These are phyloP conservation scores for Dorcus hopei DNA, from an alignment of 2,888 invertebrate genomes.

Conservation along the genomic window DNA sequence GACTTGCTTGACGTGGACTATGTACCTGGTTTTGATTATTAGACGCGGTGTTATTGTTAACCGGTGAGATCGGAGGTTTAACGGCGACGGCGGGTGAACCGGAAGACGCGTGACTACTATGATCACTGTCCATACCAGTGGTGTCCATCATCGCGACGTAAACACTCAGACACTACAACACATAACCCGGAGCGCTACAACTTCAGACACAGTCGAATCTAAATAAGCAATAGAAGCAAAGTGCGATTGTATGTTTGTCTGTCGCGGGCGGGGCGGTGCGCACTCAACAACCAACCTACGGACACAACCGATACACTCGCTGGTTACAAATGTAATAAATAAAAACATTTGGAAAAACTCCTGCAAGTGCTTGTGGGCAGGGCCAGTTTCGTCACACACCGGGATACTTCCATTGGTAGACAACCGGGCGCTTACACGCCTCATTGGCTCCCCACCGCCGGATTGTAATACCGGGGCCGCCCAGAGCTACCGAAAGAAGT, in stretches of 20 bases:
- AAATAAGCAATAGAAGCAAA: slow-evolving; percentile 43
- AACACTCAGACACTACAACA: slow-evolving; percentile 15
- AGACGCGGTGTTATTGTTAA: slow-evolving; percentile 39
- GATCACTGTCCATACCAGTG: slow-evolving; percentile 60
- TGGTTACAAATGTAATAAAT: slow-evolving; percentile 71
- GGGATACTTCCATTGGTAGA: slow-evolving; percentile 55
- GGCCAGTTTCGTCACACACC: slow-evolving; percentile 50
- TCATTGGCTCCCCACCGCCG: slow-evolving; percentile 43
- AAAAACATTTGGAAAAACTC: slow-evolving; percentile 60
- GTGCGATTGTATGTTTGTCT: slow-evolving; percentile 46
- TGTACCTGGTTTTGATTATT: slow-evolving; percentile 45
- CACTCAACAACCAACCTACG: slow-evolving; percentile 39
- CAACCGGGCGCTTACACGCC: slow-evolving; percentile 29
- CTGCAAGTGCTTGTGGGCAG: slow-evolving; percentile 45
- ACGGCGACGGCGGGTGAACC: slow-evolving; percentile 50
- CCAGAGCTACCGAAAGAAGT: slow-evolving; percentile 49
- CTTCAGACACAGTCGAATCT: slow-evolving; percentile 43
- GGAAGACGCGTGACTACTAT: slow-evolving; percentile 56
- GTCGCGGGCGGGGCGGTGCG: slow-evolving; percentile 46
- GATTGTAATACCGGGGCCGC: slow-evolving; percentile 34
- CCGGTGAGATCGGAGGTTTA: slow-evolving; percentile 52
- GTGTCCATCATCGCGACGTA: slow-evolving; percentile 51
- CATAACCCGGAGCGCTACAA: slow-evolving; percentile 13
- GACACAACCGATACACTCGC: slow-evolving; percentile 63
- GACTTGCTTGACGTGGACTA: slow-evolving; percentile 49